Conservation (phyloP, 2,113 vertebrate species). For the Anarrhichthys ocellatus region DNA sequence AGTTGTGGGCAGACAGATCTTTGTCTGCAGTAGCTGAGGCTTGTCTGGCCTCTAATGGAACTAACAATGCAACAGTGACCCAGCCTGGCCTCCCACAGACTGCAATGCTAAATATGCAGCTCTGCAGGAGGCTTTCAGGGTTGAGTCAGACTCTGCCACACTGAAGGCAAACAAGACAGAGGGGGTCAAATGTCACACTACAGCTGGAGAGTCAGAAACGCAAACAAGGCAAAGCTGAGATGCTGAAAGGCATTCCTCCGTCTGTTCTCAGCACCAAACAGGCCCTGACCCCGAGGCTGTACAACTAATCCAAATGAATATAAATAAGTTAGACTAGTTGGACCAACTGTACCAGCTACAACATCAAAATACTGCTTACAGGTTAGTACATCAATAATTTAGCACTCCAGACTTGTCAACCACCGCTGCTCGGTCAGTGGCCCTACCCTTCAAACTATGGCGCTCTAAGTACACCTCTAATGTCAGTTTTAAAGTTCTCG, state of each 20-base stretch:
- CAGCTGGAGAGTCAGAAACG: constrained; percentile 25
- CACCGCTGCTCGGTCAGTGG: no score
- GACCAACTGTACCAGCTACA: neutral
- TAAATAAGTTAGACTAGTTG: neutral
- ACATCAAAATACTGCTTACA: neutral
- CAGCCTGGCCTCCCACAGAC: neutral
- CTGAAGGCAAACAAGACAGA: constrained; percentile 23
- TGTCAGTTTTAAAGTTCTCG: no score
- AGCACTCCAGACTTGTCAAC: neutral
- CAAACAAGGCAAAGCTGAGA: neutral
- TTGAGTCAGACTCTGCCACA: neutral
- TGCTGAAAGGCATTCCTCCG: constrained; percentile 34
- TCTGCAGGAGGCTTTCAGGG: constrained; percentile 7
- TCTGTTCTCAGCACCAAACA: neutral
- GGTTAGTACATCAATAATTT: neutral
- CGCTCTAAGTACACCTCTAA: no score
- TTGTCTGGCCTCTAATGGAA: neutral
- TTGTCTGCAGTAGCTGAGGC: constrained; percentile 15
- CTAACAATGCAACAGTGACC: constrained; percentile 21
- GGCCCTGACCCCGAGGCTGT: neutral
- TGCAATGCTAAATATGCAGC: constrained; percentile 6
- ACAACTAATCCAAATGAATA: neutral
- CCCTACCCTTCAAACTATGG: no score
- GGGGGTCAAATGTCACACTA: constrained; percentile 27
- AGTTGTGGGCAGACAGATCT: neutral